Conservation (phyloP, 2,113 vertebrate genomes). For the Ceratotherium simum region DNA sequence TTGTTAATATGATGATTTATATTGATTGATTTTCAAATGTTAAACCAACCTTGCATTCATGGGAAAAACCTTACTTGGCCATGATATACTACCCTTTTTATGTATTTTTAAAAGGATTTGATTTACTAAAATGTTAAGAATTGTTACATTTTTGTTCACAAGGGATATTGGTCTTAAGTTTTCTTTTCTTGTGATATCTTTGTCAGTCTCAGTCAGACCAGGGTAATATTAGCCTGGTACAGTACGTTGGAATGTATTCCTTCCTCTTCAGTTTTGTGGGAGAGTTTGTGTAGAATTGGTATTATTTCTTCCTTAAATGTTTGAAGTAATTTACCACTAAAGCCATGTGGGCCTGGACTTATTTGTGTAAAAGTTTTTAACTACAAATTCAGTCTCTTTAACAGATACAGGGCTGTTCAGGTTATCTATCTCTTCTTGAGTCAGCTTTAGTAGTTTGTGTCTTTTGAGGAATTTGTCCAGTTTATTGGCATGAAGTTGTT, state of each 20-base stretch:
- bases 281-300: slow-evolving; percentile 47
- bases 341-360: neutral
- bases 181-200: neutral
- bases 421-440: slow-evolving; percentile 36
- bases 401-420: neutral
- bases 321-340: slow-evolving; percentile 7
- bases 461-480: slow-evolving; percentile 47
- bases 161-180: neutral
- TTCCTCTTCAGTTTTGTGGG: neutral
- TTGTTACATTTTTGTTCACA: slow-evolving; percentile 49
- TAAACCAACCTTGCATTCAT: slow-evolving; percentile 21
- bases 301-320: slow-evolving; percentile 49
- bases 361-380: slow-evolving; percentile 58
- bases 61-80: neutral
- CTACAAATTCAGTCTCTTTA: slow-evolving; percentile 32
- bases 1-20: slow-evolving; percentile 45
- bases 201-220: neutral
- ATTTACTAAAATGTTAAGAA: neutral
- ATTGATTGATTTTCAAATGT: slow-evolving; percentile 47
- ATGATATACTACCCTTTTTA: neutral
- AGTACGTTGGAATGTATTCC: slow-evolving; percentile 14
- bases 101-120: slow-evolving; percentile 14
- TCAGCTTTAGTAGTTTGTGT: slow-evolving; percentile 33
- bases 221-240: neutral
- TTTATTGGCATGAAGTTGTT: slow-evolving; percentile 37